Percentiles rank a stretch among this genome's conserved stretches.
Conservation (phyloP, 2,888 invertebrate genomes). For the Drosophila vallismaia region DNA sequence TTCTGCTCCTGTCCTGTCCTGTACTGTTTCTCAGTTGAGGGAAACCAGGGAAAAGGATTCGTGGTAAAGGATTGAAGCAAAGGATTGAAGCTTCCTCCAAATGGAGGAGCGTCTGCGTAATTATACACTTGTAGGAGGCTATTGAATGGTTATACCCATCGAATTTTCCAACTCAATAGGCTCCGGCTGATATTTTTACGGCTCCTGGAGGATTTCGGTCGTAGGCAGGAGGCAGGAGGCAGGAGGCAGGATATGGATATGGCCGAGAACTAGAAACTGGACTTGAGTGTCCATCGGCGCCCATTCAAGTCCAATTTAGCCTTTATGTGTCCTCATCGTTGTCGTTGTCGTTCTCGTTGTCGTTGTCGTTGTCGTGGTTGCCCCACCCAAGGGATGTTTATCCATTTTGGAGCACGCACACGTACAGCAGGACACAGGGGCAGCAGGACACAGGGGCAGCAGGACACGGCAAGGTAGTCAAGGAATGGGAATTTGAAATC, state of each 20-base stretch:
- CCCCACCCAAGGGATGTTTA: constrained; percentile 57
- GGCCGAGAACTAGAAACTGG: neutral
- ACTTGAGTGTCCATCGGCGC: constrained; percentile 54
- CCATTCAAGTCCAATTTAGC: constrained; percentile 72
- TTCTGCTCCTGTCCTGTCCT: constrained; percentile 19
- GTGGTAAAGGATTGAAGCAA: constrained; percentile 9
- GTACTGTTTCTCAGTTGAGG: no score
- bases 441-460: neutral
- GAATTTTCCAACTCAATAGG: constrained; percentile 65
- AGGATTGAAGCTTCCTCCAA: neutral
- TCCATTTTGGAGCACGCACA: constrained; percentile 46
- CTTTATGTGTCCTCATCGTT: constrained; percentile 58
- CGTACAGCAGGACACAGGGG: constrained; percentile 27
- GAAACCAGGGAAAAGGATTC: no score
- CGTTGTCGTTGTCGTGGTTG: constrained; percentile 26
- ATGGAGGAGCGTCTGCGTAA: constrained; percentile 33
- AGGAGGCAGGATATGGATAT: neutral
- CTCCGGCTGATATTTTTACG: constrained; percentile 27
- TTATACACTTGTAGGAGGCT: constrained; percentile 58
- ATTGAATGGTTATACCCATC: constrained; percentile 56
- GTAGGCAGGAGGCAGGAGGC: no score
- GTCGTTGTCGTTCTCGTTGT: no score
- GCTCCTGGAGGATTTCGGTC: neutral
- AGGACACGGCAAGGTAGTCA: neutral
- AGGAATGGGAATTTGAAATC: constrained; percentile 32